These are phyloP conservation scores for Acipenser transmontanus DNA, from an alignment of 2,797 vertebrate genomes.

Conservation along the genomic window DNA sequence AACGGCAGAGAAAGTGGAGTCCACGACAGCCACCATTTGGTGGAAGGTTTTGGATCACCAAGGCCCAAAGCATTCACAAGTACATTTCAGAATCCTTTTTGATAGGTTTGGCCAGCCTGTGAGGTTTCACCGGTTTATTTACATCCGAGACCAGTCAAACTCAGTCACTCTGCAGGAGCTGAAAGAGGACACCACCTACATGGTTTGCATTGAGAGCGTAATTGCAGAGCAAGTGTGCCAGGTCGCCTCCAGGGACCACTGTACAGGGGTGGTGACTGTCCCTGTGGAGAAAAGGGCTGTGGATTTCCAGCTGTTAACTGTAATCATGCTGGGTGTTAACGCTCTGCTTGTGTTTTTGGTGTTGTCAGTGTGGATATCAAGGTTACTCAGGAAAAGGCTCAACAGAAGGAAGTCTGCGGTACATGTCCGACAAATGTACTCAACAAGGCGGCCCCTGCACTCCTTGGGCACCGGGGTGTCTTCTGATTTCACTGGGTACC, in stretches of 20 bases:
- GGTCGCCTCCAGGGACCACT: conserved; percentile 86
- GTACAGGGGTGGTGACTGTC: conserved; percentile 75
- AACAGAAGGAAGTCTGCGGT: conserved; percentile 66
- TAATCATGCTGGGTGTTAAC: conserved; percentile 70
- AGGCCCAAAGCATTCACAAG: conserved; percentile 47
- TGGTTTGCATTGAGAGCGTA: conserved; percentile 83
- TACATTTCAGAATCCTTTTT: conserved; percentile 81
- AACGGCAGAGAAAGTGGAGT: conserved; percentile 69
- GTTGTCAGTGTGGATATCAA: conserved; percentile 69
- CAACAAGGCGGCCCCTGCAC: conserved; percentile 78
- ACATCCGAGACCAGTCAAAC: conserved; percentile 58
- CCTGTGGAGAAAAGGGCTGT: conserved; percentile 30
- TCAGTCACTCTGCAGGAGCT: conserved; percentile 76
- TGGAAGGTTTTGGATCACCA: conserved; percentile 71
- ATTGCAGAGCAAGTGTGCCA: conserved; percentile 76
- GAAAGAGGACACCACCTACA: conserved; percentile 73
- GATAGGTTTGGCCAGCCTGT: conserved; percentile 78
- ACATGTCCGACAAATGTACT: conserved; percentile 89
- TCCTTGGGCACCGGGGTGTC: conserved; percentile 72
- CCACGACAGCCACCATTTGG: conserved; percentile 64
- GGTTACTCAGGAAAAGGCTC: conserved; percentile 69
- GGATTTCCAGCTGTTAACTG: conserved; percentile 76
- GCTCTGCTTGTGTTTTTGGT: conserved; percentile 70
- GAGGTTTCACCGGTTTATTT: conserved; percentile 86
- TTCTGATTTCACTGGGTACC: conserved; percentile 84